These are phyloP conservation scores for Agrochola lychnidis DNA, from an alignment of 2,888 invertebrate genomes.

Conservation along the genomic window DNA sequence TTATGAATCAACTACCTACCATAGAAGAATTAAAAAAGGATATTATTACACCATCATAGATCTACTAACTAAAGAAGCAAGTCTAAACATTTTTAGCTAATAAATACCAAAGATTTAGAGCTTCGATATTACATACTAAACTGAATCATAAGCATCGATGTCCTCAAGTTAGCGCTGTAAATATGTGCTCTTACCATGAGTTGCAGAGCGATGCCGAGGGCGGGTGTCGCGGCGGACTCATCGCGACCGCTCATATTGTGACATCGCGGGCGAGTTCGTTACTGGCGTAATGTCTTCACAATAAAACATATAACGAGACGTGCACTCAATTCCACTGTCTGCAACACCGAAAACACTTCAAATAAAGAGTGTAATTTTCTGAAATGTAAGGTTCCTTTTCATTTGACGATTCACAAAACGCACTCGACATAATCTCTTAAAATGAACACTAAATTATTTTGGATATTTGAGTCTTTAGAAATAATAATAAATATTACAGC, in stretches of 20 bases:
- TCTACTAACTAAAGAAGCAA: too few relatives aligned
- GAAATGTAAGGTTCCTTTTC: slow-evolving; percentile 47
- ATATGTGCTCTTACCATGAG: slow-evolving; percentile 80
- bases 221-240: slow-evolving; percentile 80
- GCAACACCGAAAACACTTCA: slow-evolving; percentile 59
- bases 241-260: slow-evolving; percentile 86
- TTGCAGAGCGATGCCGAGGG: slow-evolving; percentile 81
- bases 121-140: background rate
- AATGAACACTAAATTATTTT: slow-evolving; percentile 25
- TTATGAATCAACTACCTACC: background rate
- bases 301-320: slow-evolving; percentile 61
- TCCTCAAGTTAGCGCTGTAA: background rate
- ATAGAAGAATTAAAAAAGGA: background rate
- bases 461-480: slow-evolving; percentile 19
- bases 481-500: slow-evolving; percentile 30
- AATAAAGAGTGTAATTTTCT: slow-evolving; percentile 51
- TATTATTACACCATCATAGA: background rate
- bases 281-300: slow-evolving; percentile 62
- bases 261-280: slow-evolving; percentile 79
- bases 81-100: background rate
- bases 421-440: slow-evolving; percentile 57
- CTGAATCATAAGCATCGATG: background rate
- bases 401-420: slow-evolving; percentile 53
- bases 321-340: slow-evolving; percentile 63
- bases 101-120: background rate